phyloP scores from a whole-genome alignment of 2,888 invertebrate species.

The Apantesis nais region DNA sequence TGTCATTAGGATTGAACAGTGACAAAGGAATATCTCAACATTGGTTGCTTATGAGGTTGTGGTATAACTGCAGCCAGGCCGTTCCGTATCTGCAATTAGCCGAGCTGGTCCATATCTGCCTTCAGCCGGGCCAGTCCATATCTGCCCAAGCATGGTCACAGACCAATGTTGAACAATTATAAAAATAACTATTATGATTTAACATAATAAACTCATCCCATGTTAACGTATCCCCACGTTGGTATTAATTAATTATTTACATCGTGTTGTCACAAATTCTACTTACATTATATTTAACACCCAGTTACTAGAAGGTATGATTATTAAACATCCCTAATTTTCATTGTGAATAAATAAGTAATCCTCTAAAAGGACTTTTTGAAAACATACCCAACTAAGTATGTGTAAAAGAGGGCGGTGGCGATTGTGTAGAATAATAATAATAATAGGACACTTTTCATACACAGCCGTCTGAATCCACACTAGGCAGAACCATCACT shows the following conservation, averaged over 20 bases:
- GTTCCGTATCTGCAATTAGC: too few species aligned
- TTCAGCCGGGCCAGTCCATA: too few species aligned
- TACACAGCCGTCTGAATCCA: too few species aligned
- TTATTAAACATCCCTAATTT: slow-evolving; percentile 11
- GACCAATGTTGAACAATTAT: background rate
- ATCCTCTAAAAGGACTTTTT: background rate
- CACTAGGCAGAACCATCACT: too few species aligned
- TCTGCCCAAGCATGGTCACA: too few species aligned
- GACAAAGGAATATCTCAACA: too few species aligned
- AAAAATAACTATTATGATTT: background rate
- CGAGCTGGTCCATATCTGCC: too few species aligned
- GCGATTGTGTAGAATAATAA: background rate
- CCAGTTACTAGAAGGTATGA: slow-evolving; percentile 11
- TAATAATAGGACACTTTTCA: too few species aligned
- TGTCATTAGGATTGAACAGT: too few species aligned
- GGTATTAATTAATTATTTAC: slow-evolving; percentile 26
- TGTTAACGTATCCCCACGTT: slow-evolving; percentile 4
- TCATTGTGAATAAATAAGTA: slow-evolving; percentile 7
- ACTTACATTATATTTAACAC: slow-evolving; percentile 19
- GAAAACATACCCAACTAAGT: background rate
- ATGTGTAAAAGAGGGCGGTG: background rate
- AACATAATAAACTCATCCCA: slow-evolving; percentile 12
- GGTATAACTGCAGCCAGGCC: too few species aligned
- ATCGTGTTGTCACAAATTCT: slow-evolving; percentile 24
- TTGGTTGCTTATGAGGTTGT: too few species aligned